Evolutionary conservation across 2,888 invertebrate genomes (phyloP).

Genomic region (Cataglyphis altisquamis): DNA sequence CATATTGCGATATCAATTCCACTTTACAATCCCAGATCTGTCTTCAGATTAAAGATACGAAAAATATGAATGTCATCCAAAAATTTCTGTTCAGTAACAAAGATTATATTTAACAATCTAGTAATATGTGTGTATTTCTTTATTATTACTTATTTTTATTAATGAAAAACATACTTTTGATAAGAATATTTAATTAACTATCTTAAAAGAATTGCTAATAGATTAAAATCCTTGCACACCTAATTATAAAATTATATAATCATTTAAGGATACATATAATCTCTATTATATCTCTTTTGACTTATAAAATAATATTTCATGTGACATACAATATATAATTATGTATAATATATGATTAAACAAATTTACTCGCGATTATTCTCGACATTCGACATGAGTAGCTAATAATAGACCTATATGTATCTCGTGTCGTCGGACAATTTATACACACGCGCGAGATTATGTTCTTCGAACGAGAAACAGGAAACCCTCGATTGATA

Average conservation of each 20-base stretch:
- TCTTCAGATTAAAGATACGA: conserved; percentile 3
- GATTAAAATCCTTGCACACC: neutral
- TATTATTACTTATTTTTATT: neutral
- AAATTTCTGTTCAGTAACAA: neutral
- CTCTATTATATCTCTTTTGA: neutral
- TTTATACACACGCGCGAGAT: conserved; percentile 19
- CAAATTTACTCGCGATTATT: neutral
- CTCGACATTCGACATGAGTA: conserved; percentile 28
- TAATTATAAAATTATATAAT: neutral
- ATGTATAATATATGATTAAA: neutral
- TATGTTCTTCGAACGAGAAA: conserved; percentile 55
- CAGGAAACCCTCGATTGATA: conserved; percentile 57
- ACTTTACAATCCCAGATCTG: conserved; percentile 32
- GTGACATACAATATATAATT: neutral
- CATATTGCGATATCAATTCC: conserved; percentile 72
- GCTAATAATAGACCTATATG: conserved; percentile 15
- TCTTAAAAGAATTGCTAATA: neutral
- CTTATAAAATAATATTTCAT: conserved; percentile 10
- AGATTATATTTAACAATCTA: neutral
- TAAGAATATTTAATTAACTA: neutral
- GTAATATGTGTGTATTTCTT: neutral
- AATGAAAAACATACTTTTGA: neutral
- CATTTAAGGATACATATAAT: neutral
- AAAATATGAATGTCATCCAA: neutral
- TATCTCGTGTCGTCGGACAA: conserved; percentile 15